Evolutionary conservation across 2,888 invertebrate species (phyloP), one percentile per base, ranked within the genome.

Genomic region (Elysia crispata): DNA sequence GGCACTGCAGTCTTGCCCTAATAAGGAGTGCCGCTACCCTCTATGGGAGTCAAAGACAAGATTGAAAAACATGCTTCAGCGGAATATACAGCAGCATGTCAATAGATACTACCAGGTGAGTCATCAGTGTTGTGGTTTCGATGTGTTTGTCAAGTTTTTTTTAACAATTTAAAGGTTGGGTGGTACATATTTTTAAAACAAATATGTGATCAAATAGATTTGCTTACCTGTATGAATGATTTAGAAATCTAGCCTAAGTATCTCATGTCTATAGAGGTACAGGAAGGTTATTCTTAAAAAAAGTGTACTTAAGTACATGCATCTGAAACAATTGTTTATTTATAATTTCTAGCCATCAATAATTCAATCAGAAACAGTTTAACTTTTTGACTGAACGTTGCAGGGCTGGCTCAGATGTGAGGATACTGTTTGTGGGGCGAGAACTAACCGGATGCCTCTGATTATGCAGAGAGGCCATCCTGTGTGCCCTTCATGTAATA

Each of bases 351-450:
- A 6, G 11, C 41, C 41, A 11, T 3, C 3, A 41, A 41, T 41
- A 41, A 41, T 41, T 41, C 3, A 41, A 6, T 41, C 5, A 41
- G 41, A 41, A 41, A 41, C 41, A 6, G 20, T 67, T 15, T 83
- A 79, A 30, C 41, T 41, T 41, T 41, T 41, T 11, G 11, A 41
- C 41, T 41, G 41, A 41, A 41, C 41, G 77, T 84, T 85, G 8
- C 86, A 94, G 90, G 95, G 95, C 81, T 95, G 95, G 94, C 89
- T 97, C 90, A 95, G 95, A 3, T 98, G 98, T 92, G 98, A 98
- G 91, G 97, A 98, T 94, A 96, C 96, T 0, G 94, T 95, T 1
- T 98, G 98, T 89, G 94, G 94, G 1, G 94, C 95, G 87, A 94
- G 95, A 83, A 95, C 95, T 0, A 93, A 94, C 77, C 93, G 94